Percentiles rank a stretch among this genome's conserved stretches.
These are phyloP conservation scores for Coremacera marginata DNA, from an alignment of 2,888 invertebrate species.

Conservation along the genomic window DNA sequence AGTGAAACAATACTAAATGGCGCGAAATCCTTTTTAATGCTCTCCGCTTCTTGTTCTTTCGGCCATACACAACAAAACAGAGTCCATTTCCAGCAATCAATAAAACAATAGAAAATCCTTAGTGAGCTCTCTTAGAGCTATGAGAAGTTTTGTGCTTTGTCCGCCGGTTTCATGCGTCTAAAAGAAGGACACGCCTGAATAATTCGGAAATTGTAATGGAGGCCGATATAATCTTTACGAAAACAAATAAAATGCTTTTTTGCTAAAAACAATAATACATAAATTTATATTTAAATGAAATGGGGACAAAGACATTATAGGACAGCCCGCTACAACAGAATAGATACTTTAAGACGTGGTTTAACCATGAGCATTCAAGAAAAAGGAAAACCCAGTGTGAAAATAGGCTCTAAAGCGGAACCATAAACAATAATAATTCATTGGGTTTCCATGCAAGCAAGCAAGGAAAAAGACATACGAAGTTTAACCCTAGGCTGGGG, in stretches of 20 bases:
- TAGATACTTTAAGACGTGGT: conserved; percentile 3
- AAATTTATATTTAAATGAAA: conserved; percentile 57
- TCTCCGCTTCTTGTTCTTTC: conserved; percentile 35
- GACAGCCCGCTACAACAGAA: background rate
- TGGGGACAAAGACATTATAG: conserved; percentile 8
- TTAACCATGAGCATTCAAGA: background rate
- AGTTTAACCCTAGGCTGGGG: too few species aligned
- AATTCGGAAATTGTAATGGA: conserved; percentile 19
- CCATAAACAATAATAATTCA: conserved; percentile 38
- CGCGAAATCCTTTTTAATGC: conserved; percentile 54
- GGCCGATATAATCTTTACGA: background rate
- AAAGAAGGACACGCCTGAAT: conserved; percentile 18
- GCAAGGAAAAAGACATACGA: background rate
- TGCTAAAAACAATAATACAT: conserved; percentile 62
- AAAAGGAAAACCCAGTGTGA: background rate
- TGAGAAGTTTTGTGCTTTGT: background rate
- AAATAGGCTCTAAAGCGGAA: background rate
- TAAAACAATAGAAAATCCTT: conserved; percentile 35
- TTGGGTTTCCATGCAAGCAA: background rate
- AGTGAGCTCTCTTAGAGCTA: conserved; percentile 21
- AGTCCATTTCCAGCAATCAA: conserved; percentile 29
- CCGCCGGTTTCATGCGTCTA: conserved; percentile 3
- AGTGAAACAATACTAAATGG: conserved; percentile 51
- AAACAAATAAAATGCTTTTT: conserved; percentile 65
- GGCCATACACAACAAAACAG: conserved; percentile 50